Conservation (phyloP, 2,113 vertebrate genomes). For the Cyanoliseus patagonus region DNA sequence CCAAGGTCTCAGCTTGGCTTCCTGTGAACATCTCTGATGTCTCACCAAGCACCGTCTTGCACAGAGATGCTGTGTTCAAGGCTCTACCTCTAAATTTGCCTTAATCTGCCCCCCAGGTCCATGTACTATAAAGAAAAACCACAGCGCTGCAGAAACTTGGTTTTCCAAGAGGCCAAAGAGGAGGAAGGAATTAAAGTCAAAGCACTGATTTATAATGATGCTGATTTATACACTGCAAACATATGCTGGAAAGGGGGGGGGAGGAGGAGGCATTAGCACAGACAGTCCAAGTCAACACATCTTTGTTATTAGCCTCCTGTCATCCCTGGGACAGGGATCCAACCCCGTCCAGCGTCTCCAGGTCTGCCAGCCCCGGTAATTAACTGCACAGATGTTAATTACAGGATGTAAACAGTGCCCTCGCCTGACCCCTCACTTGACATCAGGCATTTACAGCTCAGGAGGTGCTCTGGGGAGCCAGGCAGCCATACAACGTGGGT, state of each 20-base stretch:
- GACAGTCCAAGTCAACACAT: neutral
- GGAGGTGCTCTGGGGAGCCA: neutral
- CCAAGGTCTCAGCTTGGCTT: neutral
- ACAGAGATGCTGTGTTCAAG: neutral
- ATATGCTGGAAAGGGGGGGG: neutral
- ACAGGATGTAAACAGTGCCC: constrained; percentile 29
- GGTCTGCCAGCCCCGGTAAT: neutral
- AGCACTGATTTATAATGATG: neutral
- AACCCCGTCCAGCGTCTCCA: accelerated
- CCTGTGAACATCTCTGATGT: neutral
- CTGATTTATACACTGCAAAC: neutral
- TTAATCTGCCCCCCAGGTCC: neutral
- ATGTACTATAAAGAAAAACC: accelerated
- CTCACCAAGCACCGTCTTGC: neutral
- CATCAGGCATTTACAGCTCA: neutral
- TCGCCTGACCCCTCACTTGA: neutral
- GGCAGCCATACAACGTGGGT: accelerated
- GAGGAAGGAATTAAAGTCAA: neutral
- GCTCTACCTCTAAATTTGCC: neutral
- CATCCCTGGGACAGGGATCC: neutral
- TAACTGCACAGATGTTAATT: constrained; percentile 11
- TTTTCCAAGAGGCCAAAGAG: neutral
- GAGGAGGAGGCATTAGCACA: neutral
- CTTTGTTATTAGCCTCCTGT: neutral
- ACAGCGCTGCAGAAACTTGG: neutral